A percentile compares a stretch with the other conserved stretches of the same genome.
These are phyloP conservation scores for Drosophila mimetica DNA, from an alignment of 2,888 invertebrate species.

Conservation along the genomic window DNA sequence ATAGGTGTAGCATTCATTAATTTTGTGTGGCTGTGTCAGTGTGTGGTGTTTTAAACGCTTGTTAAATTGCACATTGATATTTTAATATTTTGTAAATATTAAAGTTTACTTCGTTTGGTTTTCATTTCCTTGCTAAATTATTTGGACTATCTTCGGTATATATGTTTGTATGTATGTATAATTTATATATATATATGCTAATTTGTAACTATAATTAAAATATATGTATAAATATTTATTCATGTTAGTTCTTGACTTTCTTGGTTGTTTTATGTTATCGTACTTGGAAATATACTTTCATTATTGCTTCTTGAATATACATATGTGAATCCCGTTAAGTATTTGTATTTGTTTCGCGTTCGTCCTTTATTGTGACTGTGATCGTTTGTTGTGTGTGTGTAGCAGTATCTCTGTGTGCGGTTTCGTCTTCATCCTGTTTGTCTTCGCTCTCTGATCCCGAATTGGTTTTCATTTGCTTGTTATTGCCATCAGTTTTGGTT, in stretches of 20 bases:
- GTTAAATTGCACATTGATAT: constrained; percentile 82
- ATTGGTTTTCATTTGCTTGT: constrained; percentile 37
- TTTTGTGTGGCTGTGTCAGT: constrained; percentile 36
- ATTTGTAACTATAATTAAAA: constrained; percentile 70
- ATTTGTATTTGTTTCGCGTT: constrained; percentile 42
- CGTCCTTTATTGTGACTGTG: constrained; percentile 26
- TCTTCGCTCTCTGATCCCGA: constrained; percentile 28
- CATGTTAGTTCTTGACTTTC: constrained; percentile 55
- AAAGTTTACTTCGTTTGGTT: constrained; percentile 54
- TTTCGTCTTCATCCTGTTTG: constrained; percentile 24
- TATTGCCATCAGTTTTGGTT: constrained; percentile 64
- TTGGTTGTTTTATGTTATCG: constrained; percentile 36
- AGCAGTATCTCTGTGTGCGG: constrained; percentile 25
- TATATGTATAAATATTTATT: constrained; percentile 71
- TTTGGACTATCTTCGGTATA: constrained; percentile 66
- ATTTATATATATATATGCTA: constrained; percentile 62
- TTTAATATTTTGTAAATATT: constrained; percentile 80
- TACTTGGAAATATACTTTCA: constrained; percentile 63
- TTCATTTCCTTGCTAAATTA: constrained; percentile 56
- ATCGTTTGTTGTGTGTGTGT: too few relatives aligned
- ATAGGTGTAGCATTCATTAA: constrained; percentile 38
- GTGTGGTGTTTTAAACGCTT: constrained; percentile 60
- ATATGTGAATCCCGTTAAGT: constrained; percentile 57
- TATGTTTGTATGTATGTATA: constrained; percentile 48
- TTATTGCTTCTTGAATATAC: constrained; percentile 83